A percentile compares a stretch with the other conserved stretches of the same genome.
These are phyloP conservation scores for Megalonaias nervosa DNA, from an alignment of 1,140 invertebrate species.

Conservation along the genomic window DNA sequence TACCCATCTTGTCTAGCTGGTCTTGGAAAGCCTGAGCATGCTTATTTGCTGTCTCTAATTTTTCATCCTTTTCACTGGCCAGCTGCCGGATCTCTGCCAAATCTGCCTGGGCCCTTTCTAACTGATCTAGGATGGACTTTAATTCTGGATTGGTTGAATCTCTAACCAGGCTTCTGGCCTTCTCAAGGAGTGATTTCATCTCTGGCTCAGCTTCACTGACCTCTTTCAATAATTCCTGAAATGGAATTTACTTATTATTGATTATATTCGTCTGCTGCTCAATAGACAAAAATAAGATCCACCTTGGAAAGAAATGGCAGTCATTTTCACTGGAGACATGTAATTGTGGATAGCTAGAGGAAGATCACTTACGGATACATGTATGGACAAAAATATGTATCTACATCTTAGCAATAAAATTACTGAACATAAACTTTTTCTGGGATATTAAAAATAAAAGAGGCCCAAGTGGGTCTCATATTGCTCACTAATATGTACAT, in stretches of 20 bases:
- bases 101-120: conserved; percentile 53
- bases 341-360: too few species aligned
- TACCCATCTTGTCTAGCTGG: conserved; percentile 86
- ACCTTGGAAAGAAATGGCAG: not conserved
- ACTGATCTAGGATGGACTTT: conserved; percentile 45
- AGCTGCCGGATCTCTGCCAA: conserved; percentile 54
- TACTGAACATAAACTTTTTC: too few species aligned
- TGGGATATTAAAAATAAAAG: too few species aligned
- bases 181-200: conserved; percentile 80
- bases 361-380: too few species aligned
- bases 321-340: too few species aligned
- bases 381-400: too few species aligned
- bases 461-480: too few species aligned
- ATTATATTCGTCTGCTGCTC: not conserved
- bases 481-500: too few species aligned
- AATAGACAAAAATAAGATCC: not conserved
- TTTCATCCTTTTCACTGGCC: conserved; percentile 47
- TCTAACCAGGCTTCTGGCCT: conserved; percentile 83
- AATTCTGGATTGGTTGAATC: conserved; percentile 64
- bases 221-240: conserved; percentile 59
- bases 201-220: conserved; percentile 50
- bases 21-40: conserved; percentile 93
- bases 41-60: conserved; percentile 73
- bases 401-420: too few species aligned
- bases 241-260: not conserved